Base-by-base conservation (phyloP, 1,140 invertebrate genomes). In the Drosophila pandora region DNA sequence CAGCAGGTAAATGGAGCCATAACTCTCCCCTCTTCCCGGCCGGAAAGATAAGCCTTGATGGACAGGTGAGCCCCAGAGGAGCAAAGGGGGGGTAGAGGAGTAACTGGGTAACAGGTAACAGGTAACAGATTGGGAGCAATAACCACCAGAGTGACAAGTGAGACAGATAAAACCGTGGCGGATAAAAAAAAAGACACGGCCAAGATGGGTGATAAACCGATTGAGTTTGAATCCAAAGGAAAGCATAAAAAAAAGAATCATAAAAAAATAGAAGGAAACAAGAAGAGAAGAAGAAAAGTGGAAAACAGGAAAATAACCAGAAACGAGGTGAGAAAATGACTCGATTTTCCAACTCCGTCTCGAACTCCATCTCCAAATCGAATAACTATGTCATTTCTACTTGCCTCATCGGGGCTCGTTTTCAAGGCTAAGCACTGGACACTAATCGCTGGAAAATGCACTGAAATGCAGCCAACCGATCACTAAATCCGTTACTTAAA, bases 241-340 rank as follows among this genome's bases (percentile, higher is more conserved):
- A 34, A 37, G 34, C 34, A 39, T 25, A 3, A n/a, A 55, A n/a
- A n/a, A 32, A 9, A 21, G 5, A 25, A 25, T 21, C n/a, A 9
- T 21, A 28, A 9, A 25, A 41, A 6, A 32, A 3, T 10, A 30
- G 8, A 12, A 5, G 1, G 21, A 13, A 52, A 43, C 63, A 56
- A 6, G 8, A 43, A 21, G 23, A 47, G 2, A 17, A 2, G n/a
- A 6, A 6, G 43, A 45, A 13, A 45, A 9, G 45, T 9, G 6
- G 23, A 25, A 25, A 25, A 49, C 4, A 37, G 34, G 7, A 4
- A 21, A 30, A 23, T 9, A 30, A 10, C 41, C 41, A 43, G 41
- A 55, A 48, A 55, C 63, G 50, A 78, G 76, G 76, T 79, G 76
- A 79, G 56, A 78, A 78, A 78, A 55, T 68, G 41, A 17, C 67